Conservation (phyloP, 2,797 vertebrate genomes). For the Pseudomugil gertrudae region DNA sequence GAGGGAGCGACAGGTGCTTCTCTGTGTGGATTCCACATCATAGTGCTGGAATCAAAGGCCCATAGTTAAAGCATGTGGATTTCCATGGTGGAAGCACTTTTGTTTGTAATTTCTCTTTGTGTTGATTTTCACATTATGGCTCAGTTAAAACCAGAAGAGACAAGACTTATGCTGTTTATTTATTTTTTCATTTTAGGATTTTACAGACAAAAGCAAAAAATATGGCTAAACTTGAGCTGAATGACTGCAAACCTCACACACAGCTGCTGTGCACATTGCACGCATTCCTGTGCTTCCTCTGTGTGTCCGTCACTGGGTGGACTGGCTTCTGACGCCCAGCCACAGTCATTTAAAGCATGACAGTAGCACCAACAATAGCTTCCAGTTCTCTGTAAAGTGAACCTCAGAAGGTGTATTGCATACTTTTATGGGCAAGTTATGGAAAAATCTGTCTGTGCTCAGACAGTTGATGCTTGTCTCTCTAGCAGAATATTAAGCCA, state of each 20-base stretch:
- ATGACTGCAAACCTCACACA: neutral
- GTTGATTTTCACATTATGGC: neutral
- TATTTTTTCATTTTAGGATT: neutral
- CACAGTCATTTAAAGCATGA: constrained; percentile 47
- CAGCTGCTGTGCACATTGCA: constrained; percentile 20
- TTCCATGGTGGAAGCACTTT: neutral
- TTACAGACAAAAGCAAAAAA: constrained; percentile 20
- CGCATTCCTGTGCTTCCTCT: constrained; percentile 23
- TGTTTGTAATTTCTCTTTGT: neutral
- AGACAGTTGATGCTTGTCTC: constrained; percentile 22
- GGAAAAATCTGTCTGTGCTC: constrained; percentile 7
- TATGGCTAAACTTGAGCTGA: constrained; percentile 8
- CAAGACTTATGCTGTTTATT: neutral
- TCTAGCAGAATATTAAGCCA: neutral
- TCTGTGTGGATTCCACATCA: neutral
- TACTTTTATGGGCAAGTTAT: constrained; percentile 22
- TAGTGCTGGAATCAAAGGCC: constrained; percentile 43
- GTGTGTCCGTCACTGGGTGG: constrained; percentile 19
- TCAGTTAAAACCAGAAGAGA: constrained; percentile 8
- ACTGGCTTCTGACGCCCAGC: constrained; percentile 19
- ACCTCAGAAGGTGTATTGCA: constrained; percentile 1
- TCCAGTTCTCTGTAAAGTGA: constrained; percentile 3
- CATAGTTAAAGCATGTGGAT: neutral
- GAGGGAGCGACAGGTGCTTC: constrained; percentile 43
- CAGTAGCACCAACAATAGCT: constrained; percentile 55